Conservation (phyloP, 1,140 invertebrate genomes). For the Phocides pigmalion region DNA sequence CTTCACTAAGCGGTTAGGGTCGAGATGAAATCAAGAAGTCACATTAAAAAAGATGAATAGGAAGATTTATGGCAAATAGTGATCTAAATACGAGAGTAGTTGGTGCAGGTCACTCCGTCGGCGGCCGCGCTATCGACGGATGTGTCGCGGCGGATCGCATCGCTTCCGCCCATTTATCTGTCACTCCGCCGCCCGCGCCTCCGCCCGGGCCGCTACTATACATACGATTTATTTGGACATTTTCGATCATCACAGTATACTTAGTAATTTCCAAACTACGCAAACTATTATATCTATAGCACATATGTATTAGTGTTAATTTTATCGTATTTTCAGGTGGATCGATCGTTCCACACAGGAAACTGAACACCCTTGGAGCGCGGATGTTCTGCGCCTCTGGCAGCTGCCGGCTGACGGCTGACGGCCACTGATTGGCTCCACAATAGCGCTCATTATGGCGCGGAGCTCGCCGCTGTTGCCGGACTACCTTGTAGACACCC, state of each 20-base stretch:
- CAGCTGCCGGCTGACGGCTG: constrained; percentile 25
- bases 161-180: constrained; percentile 66
- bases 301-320: too few relatives aligned
- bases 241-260: too few relatives aligned
- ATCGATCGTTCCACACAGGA: background rate
- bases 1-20: too few relatives aligned
- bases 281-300: too few relatives aligned
- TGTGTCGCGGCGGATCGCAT: constrained; percentile 48
- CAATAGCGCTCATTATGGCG: constrained; percentile 44
- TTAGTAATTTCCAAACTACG: too few relatives aligned
- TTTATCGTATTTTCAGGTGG: background rate
- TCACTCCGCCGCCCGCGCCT: constrained; percentile 37
- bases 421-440: constrained; percentile 42
- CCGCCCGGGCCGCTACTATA: background rate
- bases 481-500: too few relatives aligned
- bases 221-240: background rate
- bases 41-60: too few relatives aligned
- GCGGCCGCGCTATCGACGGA: constrained; percentile 47
- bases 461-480: constrained; percentile 6
- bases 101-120: background rate
- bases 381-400: background rate
- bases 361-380: background rate
- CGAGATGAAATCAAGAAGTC: too few relatives aligned
- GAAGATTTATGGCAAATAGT: background rate
- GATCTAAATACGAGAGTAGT: background rate